Evolutionary conservation across 2,113 vertebrate genomes (phyloP).

Genomic region (Ptychochromis oligacanthus): DNA sequence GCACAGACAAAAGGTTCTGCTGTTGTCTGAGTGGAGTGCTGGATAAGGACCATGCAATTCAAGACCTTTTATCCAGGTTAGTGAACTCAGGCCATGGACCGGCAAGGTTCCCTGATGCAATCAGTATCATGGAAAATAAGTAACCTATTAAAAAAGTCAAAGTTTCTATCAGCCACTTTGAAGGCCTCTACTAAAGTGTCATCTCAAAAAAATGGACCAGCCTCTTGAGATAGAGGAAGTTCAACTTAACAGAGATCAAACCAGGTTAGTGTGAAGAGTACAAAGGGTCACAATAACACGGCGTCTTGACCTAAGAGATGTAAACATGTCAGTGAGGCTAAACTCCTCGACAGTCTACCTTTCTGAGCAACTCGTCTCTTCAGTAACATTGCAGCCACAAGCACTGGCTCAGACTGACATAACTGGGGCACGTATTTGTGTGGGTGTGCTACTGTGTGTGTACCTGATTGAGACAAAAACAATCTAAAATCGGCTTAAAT

Average conservation of each 20-base stretch:
- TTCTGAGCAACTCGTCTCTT: slow-evolving; percentile 46
- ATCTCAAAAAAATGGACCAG: background rate
- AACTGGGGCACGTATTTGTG: slow-evolving; percentile 66
- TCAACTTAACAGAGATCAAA: slow-evolving; percentile 33
- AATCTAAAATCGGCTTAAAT: background rate
- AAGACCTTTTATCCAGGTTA: slow-evolving; percentile 31
- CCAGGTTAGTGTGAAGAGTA: slow-evolving; percentile 29
- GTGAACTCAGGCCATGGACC: background rate
- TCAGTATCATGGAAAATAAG: slow-evolving; percentile 3
- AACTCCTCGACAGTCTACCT: slow-evolving; percentile 44
- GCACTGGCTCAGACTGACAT: slow-evolving; percentile 59
- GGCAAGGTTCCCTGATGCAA: slow-evolving; percentile 1
- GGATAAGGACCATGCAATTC: slow-evolving; percentile 14
- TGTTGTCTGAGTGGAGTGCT: background rate
- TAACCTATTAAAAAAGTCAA: slow-evolving; percentile 20
- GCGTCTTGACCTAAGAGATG: background rate
- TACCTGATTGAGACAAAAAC: slow-evolving; percentile 13
- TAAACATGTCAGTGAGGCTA: slow-evolving; percentile 55
- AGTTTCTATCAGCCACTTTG: background rate
- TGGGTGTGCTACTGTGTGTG: slow-evolving; percentile 11
- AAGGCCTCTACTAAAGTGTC: background rate
- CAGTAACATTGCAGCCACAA: slow-evolving; percentile 33
- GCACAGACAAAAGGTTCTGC: background rate
- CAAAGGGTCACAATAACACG: slow-evolving; percentile 28
- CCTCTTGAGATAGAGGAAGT: background rate